These are phyloP conservation scores for Alethe diademata DNA, from an alignment of 2,113 vertebrate genomes.

Conservation along the genomic window DNA sequence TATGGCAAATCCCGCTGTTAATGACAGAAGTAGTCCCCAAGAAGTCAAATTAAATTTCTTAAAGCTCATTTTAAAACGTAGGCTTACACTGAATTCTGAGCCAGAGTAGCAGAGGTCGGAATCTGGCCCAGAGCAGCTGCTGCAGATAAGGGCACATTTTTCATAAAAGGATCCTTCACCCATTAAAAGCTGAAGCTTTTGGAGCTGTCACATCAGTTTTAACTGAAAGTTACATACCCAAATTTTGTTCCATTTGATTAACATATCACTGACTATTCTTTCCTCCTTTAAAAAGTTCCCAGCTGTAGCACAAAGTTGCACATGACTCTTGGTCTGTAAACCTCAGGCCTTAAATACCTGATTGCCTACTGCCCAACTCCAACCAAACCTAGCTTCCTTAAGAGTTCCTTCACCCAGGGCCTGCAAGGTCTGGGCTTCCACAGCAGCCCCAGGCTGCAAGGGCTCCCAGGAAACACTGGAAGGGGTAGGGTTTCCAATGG, in stretches of 20 bases:
- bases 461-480: accelerated
- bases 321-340: neutral
- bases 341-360: neutral
- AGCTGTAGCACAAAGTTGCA: neutral
- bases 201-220: neutral
- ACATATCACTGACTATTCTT: neutral
- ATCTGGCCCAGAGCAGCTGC: neutral
- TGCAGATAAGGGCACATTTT: neutral
- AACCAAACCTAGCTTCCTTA: neutral
- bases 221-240: neutral
- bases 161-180: neutral
- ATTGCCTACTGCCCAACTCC: neutral
- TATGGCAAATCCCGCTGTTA: neutral
- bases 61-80: neutral
- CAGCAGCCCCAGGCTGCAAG: neutral
- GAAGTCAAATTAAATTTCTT: neutral
- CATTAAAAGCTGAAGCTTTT: neutral
- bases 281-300: neutral
- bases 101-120: neutral
- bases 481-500: neutral
- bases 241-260: neutral
- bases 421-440: neutral
- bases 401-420: neutral
- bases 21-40: neutral
- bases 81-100: neutral